Conservation (phyloP, 2,113 vertebrate genomes). For the Ctenomys sociabilis region DNA sequence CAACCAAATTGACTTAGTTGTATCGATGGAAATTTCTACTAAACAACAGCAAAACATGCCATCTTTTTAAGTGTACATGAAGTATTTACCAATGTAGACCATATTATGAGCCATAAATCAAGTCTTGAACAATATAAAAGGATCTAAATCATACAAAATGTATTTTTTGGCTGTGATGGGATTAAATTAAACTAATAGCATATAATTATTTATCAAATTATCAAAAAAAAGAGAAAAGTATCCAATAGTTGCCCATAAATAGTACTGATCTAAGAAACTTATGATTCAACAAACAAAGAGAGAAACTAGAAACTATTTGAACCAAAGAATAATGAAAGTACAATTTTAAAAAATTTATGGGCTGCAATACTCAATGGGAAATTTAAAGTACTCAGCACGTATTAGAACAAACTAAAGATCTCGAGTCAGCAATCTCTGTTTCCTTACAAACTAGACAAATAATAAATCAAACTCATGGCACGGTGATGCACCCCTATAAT, state of each 20-base stretch:
- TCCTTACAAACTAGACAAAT: not conserved
- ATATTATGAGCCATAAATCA: not conserved
- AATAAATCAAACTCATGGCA: too few species aligned
- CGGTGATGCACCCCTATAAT: too few species aligned
- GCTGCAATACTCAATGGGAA: too few species aligned
- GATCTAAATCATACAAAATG: not conserved
- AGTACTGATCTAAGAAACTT: not conserved
- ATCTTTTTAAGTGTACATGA: not conserved
- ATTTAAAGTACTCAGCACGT: rapidly evolving
- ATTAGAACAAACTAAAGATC: not conserved
- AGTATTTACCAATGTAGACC: not conserved
- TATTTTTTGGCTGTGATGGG: not conserved
- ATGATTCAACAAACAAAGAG: not conserved
- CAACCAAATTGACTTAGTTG: not conserved
- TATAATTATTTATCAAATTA: not conserved
- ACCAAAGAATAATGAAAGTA: not conserved
- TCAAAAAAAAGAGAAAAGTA: too few species aligned
- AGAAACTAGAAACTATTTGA: not conserved
- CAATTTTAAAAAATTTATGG: not conserved
- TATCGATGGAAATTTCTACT: not conserved
- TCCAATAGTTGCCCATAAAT: not conserved
- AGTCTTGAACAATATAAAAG: not conserved
- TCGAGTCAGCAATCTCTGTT: not conserved
- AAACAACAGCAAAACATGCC: not conserved
- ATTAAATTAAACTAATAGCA: not conserved